phyloP scores from a whole-genome alignment of 2,888 invertebrate species.

The Nysson spinosus region DNA sequence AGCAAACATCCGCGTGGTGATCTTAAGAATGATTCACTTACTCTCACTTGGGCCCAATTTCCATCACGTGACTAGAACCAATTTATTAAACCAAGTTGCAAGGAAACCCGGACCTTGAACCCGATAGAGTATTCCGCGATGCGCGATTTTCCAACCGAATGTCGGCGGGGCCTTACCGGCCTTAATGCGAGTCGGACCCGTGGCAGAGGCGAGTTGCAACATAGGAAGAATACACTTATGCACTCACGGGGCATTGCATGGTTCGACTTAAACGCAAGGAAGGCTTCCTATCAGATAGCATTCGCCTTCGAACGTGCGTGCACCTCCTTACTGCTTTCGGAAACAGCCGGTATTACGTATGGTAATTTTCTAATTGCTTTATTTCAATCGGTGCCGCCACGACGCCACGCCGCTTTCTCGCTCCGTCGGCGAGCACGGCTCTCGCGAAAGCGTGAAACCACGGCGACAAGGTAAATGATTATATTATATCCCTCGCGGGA shows the following conservation, averaged over 20 bases:
- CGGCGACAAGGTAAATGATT: slow-evolving; percentile 26
- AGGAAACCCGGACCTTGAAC: too few relatives aligned
- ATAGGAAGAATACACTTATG: slow-evolving; percentile 57
- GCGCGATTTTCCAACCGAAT: too few relatives aligned
- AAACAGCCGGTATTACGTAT: slow-evolving; percentile 67
- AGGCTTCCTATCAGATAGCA: slow-evolving; percentile 69
- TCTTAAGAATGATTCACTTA: too few relatives aligned
- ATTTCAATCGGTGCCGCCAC: slow-evolving; percentile 64
- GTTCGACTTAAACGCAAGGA: slow-evolving; percentile 64
- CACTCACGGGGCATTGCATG: slow-evolving; percentile 64
- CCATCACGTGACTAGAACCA: too few relatives aligned
- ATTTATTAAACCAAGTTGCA: too few relatives aligned
- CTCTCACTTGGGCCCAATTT: too few relatives aligned
- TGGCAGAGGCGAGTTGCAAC: slow-evolving; percentile 50
- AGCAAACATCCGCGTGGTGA: too few relatives aligned
- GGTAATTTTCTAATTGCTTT: slow-evolving; percentile 73
- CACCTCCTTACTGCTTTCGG: slow-evolving; percentile 65
- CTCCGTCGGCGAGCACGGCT: slow-evolving; percentile 16
- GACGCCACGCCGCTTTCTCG: slow-evolving; percentile 39
- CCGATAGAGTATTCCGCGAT: too few relatives aligned
- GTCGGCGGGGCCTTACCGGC: slow-evolving; percentile 43
- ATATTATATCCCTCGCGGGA: not conserved
- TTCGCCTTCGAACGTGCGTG: slow-evolving; percentile 62
- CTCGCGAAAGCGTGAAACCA: slow-evolving; percentile 21
- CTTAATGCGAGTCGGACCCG: slow-evolving; percentile 47